Conservation (phyloP, 2,113 vertebrate genomes). For the Lophius piscatorius region DNA sequence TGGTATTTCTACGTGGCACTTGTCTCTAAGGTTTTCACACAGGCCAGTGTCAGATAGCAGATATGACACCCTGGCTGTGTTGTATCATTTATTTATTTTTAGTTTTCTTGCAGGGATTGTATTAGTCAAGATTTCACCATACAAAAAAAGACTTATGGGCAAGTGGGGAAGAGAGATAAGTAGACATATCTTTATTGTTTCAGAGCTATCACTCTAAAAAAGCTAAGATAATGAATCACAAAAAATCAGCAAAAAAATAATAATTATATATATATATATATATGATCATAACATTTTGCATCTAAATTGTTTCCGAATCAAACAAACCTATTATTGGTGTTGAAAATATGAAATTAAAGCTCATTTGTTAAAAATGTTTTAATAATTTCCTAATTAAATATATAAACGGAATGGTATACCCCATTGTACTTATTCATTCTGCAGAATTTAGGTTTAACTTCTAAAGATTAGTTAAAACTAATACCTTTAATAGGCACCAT, state of each 20-base stretch:
- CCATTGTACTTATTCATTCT: background rate
- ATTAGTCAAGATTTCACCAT: conserved; percentile 61
- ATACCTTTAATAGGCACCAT: conserved; percentile 12
- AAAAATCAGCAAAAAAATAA: background rate
- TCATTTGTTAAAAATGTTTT: too few species aligned
- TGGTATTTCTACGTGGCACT: conserved; percentile 34
- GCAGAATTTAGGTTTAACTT: background rate
- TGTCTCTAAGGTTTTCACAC: conserved; percentile 58
- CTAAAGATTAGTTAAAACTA: background rate
- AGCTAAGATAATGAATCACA: background rate
- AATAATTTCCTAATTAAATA: too few species aligned
- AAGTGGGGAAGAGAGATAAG: conserved; percentile 69
- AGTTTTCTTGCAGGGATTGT: conserved; percentile 48
- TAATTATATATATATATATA: too few species aligned
- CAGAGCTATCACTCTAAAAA: background rate
- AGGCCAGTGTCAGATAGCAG: conserved; percentile 50
- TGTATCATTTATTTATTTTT: conserved; percentile 56
- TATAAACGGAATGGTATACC: background rate
- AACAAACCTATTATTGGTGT: background rate
- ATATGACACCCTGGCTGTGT: conserved; percentile 56
- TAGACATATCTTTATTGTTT: conserved; percentile 48
- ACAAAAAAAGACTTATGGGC: conserved; percentile 68
- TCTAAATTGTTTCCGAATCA: background rate
- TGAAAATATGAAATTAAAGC: too few species aligned
- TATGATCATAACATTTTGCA: too few species aligned